Evolutionary conservation across 2,113 vertebrate species (phyloP).

Genomic region (Probosciger aterrimus): DNA sequence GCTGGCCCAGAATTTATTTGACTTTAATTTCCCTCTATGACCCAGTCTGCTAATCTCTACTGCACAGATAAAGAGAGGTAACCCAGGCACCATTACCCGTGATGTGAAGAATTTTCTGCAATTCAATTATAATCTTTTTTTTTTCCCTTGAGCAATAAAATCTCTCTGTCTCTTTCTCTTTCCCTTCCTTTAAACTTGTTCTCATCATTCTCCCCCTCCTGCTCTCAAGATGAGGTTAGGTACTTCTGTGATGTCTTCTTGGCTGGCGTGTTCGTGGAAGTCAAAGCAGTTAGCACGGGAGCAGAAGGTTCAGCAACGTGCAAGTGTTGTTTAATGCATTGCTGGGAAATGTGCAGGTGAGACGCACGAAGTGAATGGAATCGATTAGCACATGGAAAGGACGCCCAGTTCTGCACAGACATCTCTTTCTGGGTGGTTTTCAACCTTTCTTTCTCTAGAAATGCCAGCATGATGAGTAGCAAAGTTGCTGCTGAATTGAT

Average conservation of each 20-base stretch:
- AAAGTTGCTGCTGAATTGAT: background rate
- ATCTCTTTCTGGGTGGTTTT: background rate
- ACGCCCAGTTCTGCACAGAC: background rate
- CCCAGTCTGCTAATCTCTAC: conserved; percentile 57
- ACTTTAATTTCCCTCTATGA: conserved; percentile 66
- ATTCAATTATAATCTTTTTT: conserved; percentile 60
- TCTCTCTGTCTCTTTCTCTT: background rate
- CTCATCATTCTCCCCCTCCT: background rate
- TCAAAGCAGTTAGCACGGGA: background rate
- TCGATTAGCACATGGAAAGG: background rate
- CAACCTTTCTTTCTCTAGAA: background rate
- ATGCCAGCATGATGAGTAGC: background rate
- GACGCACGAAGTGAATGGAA: background rate
- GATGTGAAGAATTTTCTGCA: conserved; percentile 56
- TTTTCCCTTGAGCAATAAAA: conserved; percentile 37
- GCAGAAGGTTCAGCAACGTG: background rate
- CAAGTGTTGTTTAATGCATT: background rate
- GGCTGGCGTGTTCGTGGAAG: background rate
- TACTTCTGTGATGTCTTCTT: background rate
- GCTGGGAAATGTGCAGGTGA: background rate
- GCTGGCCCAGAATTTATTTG: conserved; percentile 53
- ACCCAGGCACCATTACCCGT: conserved; percentile 49
- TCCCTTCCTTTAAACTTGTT: conserved; percentile 3
- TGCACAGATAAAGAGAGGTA: conserved; percentile 65
- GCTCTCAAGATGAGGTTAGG: background rate